Conservation (phyloP, 2,113 vertebrate species). For the Tachuris rubrigastra region DNA sequence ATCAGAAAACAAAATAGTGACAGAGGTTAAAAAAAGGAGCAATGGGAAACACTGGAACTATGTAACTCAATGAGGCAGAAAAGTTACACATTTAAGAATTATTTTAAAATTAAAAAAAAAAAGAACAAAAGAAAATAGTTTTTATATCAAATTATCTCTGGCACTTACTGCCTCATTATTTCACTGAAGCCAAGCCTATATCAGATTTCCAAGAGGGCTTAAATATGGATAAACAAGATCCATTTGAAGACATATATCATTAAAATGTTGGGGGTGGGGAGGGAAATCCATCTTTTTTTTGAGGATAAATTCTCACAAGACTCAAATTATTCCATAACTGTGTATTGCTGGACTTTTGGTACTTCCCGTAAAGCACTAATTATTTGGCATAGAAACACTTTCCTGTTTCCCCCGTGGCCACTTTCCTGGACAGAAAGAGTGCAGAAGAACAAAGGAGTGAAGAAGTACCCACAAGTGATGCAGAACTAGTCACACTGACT, state of each 20-base stretch:
- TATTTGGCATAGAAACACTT: not conserved
- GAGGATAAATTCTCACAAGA: not conserved
- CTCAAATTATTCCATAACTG: not conserved
- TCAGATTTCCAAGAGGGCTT: not conserved
- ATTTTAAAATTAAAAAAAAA: not conserved
- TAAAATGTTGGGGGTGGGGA: not conserved
- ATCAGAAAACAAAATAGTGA: not conserved
- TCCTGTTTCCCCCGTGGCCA: not conserved
- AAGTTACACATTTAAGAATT: not conserved
- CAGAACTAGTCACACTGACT: not conserved
- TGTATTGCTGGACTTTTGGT: not conserved
- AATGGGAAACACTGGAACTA: not conserved
- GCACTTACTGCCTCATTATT: not conserved
- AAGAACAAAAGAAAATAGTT: not conserved
- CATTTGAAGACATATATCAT: not conserved
- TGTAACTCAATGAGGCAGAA: not conserved
- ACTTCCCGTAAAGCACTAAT: not conserved
- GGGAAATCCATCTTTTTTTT: accelerated
- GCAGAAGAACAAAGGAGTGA: not conserved
- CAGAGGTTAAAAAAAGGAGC: not conserved
- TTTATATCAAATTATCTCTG: not conserved
- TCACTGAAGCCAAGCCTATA: not conserved
- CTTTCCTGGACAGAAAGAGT: not conserved
- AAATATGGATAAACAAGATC: not conserved
- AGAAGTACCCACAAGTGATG: not conserved